Base-by-base conservation (phyloP, 1,140 invertebrate species). In the Pteromalus puparum region DNA sequence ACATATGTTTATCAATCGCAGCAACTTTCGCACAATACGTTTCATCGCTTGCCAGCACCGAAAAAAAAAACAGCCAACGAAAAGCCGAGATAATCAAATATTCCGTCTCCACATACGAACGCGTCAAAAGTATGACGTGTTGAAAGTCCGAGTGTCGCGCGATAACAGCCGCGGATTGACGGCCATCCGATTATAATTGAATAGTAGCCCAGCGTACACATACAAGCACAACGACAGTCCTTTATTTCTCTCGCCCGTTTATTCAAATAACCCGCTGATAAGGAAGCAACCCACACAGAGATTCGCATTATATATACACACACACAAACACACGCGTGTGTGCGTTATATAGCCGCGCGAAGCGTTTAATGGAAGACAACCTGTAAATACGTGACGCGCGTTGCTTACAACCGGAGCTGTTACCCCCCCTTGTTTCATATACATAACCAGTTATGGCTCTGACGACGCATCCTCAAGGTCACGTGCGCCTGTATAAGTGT, bases 351-450 rank as follows among this genome's bases (percentile, higher is more conserved):
- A 61, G 12, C 82, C 61, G 77, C 53, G 80, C 83, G 81, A 87
- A 87, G 87, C 86, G 87, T 88, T 88, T 86, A 88, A 90, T 88
- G 87, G 87, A 88, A 87, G 86, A 89, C 90, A 90, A 87, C 86
- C 88, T 88, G 89, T 90, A 90, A 90, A 90, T 89, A 89, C 82
- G 84, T 87, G 89, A 90, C 89, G 89, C 86, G 87, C 89, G 88
- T 89, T 87, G 85, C 87, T 88, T 68, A 68, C 26, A 68, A 68
- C 24, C 53, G 21, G 67, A 70, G 67, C 67, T 15, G 67, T 70
- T 70, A 30, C 15, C 67, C 12, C 67, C 26, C 53, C 53, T 61
- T 21, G 3, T 70, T 13, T 70, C 67, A 70, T 70, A 70, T 70
- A 18, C 67, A 70, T 70, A 70, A 70, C 67, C 26, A 70, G 67